A percentile compares a stretch with the other conserved stretches of the same genome.
Conservation (phyloP, 2,888 invertebrate species). For the Acanthosepion pharaonis region DNA sequence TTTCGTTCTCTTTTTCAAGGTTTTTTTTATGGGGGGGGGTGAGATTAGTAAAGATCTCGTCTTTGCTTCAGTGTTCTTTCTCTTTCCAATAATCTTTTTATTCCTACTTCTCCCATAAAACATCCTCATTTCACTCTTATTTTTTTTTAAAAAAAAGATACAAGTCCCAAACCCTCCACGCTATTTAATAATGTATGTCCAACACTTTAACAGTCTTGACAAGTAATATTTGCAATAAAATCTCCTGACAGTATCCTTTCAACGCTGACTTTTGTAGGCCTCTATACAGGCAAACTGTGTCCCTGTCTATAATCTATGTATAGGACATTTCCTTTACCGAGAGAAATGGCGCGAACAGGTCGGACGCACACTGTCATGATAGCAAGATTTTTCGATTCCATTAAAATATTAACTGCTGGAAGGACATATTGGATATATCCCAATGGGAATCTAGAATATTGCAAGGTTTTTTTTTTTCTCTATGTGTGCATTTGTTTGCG, state of each 20-base stretch:
- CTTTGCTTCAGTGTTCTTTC: too few relatives aligned
- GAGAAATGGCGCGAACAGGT: background rate
- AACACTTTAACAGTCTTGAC: conserved; percentile 1
- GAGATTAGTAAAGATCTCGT: too few relatives aligned
- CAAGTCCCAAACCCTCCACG: background rate
- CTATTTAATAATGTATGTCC: background rate
- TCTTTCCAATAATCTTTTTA: background rate
- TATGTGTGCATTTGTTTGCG: background rate
- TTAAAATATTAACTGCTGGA: background rate
- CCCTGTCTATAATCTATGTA: background rate
- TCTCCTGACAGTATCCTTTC: conserved; percentile 7
- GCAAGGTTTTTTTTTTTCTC: too few relatives aligned
- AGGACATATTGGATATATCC: too few relatives aligned
- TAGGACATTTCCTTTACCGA: background rate
- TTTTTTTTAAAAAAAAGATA: background rate
- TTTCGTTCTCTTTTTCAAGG: too few relatives aligned
- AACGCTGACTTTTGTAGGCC: background rate
- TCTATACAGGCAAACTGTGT: background rate
- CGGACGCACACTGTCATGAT: background rate
- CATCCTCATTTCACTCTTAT: background rate
- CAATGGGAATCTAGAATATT: background rate
- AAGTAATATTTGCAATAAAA: conserved; percentile 3
- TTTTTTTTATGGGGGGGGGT: too few relatives aligned
- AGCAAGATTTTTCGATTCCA: background rate
- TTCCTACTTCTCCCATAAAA: background rate